A percentile compares a stretch with the other conserved stretches of the same genome.
phyloP scores from a whole-genome alignment of 2,113 vertebrate genomes.

The Hemicordylus capensis region DNA sequence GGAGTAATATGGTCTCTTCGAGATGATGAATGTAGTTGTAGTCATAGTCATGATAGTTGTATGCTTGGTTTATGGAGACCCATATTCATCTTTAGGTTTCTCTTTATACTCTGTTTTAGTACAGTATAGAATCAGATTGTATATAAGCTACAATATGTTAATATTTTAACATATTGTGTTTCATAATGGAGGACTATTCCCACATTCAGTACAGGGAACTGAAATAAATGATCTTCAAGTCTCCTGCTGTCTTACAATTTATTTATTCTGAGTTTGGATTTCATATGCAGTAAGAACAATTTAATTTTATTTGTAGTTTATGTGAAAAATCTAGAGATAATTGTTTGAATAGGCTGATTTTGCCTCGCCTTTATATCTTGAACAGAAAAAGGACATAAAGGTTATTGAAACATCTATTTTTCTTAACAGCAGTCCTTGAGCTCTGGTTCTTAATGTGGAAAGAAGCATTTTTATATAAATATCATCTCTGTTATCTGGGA shows the following conservation, averaged over 20 bases:
- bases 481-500: conserved; percentile 44
- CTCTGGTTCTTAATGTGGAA: conserved; percentile 49
- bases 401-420: conserved; percentile 62
- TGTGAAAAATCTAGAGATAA: conserved; percentile 5
- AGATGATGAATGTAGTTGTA: no score
- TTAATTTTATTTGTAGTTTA: conserved; percentile 2
- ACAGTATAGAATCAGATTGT: not conserved
- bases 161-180: not conserved
- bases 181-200: not conserved
- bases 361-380: conserved; percentile 31
- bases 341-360: not conserved
- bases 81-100: not conserved
- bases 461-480: conserved; percentile 45
- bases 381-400: conserved; percentile 38
- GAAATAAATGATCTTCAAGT: not conserved
- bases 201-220: not conserved
- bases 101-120: not conserved
- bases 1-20: no score
- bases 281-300: not conserved
- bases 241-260: not conserved
- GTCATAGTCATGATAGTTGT: no score
- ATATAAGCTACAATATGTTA: no score
- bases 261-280: not conserved
- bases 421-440: conserved; percentile 34
- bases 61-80: not conserved